Base-by-base conservation (phyloP, 2,888 invertebrate species). In the Sicus ferrugineus region DNA sequence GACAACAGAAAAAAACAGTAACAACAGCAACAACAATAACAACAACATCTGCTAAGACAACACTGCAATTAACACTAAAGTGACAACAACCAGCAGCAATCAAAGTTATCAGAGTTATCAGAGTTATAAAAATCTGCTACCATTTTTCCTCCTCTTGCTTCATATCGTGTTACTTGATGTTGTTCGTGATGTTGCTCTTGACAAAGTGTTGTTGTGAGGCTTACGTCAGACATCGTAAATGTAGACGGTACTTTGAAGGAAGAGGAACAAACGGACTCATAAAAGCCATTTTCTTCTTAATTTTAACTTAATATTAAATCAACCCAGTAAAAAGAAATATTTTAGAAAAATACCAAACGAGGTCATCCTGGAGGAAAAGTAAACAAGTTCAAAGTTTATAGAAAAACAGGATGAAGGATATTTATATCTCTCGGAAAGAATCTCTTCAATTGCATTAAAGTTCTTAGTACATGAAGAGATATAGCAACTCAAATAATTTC, bases 261-360 rank as follows among this genome's bases (percentile, higher is more conserved):
- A n/a, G n/a, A n/a, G n/a, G 31, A 48, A 19, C 42, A 46, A 62
- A 42, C 21, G 26, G 1, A n/a, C 19, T 16, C 23, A 46, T 9
- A 14, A 28, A 63, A 30, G 11, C n/a, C 23, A 21, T 38, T 69
- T 69, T 42, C 28, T 62, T 50, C 16, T 59, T 64, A 48, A 59
- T 48, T 58, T 66, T 66, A 70, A 70, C 67, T 67, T 62, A 23
- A 46, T 48, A 65, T 30, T 66, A n/a, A 56, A n/a, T n/a, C 42
- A 28, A 67, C 70, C n/a, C n/a, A n/a, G 67, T 67, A 67, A 23
- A 46, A 46, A n/a, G 62, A 54, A 28, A 66, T 50, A 46, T 50
- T 70, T 70, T 54, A 64, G 23, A 65, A 52, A 52, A 66, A 59
- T 31, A 52, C 66, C 66, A 70, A 23, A 34, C 42, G 21, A 69